Conservation (phyloP, 2,888 invertebrate genomes). For the Emmelina monodactyla region DNA sequence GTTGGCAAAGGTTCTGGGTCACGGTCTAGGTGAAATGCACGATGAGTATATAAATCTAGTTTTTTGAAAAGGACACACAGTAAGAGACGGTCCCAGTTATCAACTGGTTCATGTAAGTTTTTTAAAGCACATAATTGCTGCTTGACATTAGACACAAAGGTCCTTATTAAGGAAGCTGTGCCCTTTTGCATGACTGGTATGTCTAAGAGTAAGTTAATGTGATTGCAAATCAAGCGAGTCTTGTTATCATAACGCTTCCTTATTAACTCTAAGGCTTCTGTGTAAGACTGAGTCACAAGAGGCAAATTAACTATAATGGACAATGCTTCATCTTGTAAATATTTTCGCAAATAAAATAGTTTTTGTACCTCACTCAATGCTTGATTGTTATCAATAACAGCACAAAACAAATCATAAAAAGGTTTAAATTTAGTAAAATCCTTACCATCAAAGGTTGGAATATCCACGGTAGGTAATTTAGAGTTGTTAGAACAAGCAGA, state of each 20-base stretch:
- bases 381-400: slow-evolving; percentile 14
- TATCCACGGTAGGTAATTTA: slow-evolving; percentile 13
- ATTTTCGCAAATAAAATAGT: slow-evolving; percentile 13
- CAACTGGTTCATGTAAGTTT: too few relatives aligned
- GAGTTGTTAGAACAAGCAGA: slow-evolving; percentile 5
- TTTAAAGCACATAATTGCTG: too few relatives aligned
- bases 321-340: slow-evolving; percentile 6
- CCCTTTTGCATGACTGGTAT: slow-evolving; percentile 7
- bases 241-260: slow-evolving; percentile 12
- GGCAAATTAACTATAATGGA: too few relatives aligned
- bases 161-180: slow-evolving; percentile 6
- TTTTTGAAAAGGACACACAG: too few relatives aligned
- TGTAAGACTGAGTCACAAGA: too few relatives aligned
- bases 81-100: too few relatives aligned
- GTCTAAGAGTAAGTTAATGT: slow-evolving; percentile 10
- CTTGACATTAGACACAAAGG: slow-evolving; percentile 7
- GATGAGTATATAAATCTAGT: slow-evolving; percentile 7
- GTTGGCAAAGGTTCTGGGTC: too few relatives aligned
- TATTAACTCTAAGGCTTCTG: too few relatives aligned
- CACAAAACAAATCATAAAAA: slow-evolving; percentile 13
- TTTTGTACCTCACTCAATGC: slow-evolving; percentile 11
- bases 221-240: slow-evolving; percentile 6
- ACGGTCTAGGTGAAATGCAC: too few relatives aligned
- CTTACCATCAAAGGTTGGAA: too few relatives aligned
- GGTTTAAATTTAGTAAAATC: slow-evolving; percentile 13